Conservation (phyloP, 2,113 vertebrate species). For the Eretmochelys imbricata region DNA sequence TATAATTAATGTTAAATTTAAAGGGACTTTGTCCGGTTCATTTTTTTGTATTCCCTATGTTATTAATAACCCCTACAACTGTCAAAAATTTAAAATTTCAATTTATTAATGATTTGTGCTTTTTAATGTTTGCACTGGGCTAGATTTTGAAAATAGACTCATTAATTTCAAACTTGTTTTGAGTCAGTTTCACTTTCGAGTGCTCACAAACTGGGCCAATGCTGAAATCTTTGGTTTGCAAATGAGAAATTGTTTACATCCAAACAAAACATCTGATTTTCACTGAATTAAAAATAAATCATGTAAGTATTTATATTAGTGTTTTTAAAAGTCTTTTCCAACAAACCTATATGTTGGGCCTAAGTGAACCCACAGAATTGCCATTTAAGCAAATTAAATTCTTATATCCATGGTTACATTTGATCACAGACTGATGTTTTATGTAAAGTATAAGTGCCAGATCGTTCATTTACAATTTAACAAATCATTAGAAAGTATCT, state of each 20-base stretch:
- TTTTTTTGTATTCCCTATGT: not conserved
- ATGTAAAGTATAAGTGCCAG: not conserved
- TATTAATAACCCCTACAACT: conserved; percentile 5
- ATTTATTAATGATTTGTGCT: not conserved
- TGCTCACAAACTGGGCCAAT: conserved; percentile 23
- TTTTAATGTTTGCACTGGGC: not conserved
- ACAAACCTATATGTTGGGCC: not conserved
- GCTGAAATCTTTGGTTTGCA: not conserved
- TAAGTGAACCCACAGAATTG: conserved; percentile 6
- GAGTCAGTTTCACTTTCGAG: not conserved
- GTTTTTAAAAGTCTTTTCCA: conserved; percentile 17
- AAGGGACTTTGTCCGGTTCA: conserved; percentile 19
- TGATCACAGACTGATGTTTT: conserved; percentile 32
- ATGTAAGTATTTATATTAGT: not conserved
- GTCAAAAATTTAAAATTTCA: not conserved
- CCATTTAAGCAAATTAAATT: not conserved
- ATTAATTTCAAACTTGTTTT: conserved; percentile 36
- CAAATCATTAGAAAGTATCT: conserved; percentile 31
- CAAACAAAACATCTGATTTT: conserved; percentile 16
- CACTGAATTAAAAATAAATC: conserved; percentile 16
- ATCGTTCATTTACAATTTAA: conserved; percentile 5
- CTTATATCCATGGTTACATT: conserved; percentile 50
- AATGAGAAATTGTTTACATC: not conserved
- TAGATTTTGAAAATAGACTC: not conserved
- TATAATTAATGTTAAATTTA: not conserved